Conservation (phyloP, 2,888 invertebrate species). For the Plagiodera versicolora region DNA sequence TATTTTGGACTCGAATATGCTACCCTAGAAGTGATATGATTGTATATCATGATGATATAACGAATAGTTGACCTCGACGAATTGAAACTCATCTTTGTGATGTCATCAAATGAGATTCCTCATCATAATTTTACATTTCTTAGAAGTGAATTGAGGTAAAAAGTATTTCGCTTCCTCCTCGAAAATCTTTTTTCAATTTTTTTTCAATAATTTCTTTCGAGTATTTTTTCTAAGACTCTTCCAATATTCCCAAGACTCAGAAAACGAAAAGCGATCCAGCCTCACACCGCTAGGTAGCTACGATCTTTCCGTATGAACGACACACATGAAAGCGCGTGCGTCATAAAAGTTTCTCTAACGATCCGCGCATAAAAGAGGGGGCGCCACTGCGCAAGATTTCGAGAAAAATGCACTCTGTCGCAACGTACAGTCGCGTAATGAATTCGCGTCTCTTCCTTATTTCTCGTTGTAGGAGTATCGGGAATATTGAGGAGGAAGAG, state of each 20-base stretch:
- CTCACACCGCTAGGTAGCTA: conserved; percentile 6
- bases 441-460: conserved; percentile 37
- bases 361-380: conserved; percentile 53
- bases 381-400: conserved; percentile 54
- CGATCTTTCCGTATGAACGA: conserved; percentile 23
- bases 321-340: conserved; percentile 46
- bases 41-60: no score
- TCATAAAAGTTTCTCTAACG: conserved; percentile 51
- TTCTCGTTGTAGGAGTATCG: neutral
- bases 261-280: neutral
- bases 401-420: conserved; percentile 56
- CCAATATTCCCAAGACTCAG: conserved; percentile 19
- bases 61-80: no score
- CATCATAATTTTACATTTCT: no score
- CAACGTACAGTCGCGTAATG: conserved; percentile 53
- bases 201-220: conserved; percentile 33
- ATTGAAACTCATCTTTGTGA: no score
- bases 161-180: neutral
- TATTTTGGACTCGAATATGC: no score
- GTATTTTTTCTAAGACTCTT: conserved; percentile 32
- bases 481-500: neutral
- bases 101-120: no score
- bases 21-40: no score
- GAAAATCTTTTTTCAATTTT: conserved; percentile 22
- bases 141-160: no score